Conservation (phyloP, 2,113 vertebrate genomes). For the Alces alces region DNA sequence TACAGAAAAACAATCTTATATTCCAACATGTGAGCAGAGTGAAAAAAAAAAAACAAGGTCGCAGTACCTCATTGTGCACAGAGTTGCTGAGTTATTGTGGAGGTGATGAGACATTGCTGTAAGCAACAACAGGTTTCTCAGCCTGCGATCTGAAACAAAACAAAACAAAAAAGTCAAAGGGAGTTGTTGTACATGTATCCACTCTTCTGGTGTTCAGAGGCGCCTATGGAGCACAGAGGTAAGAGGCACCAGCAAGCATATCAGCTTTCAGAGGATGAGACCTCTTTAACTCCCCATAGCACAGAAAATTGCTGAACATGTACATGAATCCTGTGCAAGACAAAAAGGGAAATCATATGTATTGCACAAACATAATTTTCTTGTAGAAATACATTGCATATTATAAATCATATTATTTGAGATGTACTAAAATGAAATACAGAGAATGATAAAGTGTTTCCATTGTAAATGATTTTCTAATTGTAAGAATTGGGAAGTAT, state of each 20-base stretch:
- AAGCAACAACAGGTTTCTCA: neutral
- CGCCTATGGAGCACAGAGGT: neutral
- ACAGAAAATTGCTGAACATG: neutral
- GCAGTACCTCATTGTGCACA: neutral
- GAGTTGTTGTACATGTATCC: neutral
- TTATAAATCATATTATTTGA: neutral
- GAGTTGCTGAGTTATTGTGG: no score
- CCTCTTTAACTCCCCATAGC: neutral
- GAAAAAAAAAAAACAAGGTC: neutral
- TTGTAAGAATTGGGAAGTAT: neutral
- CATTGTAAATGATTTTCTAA: neutral
- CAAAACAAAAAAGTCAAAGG: neutral
- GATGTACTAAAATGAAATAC: neutral
- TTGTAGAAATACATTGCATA: neutral
- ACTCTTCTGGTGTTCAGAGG: neutral
- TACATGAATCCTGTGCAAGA: neutral
- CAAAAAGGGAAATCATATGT: neutral
- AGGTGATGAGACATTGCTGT: neutral
- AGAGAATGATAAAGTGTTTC: neutral
- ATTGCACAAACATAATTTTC: neutral
- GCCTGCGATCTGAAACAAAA: neutral
- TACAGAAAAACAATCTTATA: neutral
- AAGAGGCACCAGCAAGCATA: neutral
- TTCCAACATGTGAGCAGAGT: neutral
- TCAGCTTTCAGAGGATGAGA: neutral